A percentile compares a stretch with the other conserved stretches of the same genome.
Conservation (phyloP, 2,797 vertebrate genomes). For the Hydrocynus forskahlii region DNA sequence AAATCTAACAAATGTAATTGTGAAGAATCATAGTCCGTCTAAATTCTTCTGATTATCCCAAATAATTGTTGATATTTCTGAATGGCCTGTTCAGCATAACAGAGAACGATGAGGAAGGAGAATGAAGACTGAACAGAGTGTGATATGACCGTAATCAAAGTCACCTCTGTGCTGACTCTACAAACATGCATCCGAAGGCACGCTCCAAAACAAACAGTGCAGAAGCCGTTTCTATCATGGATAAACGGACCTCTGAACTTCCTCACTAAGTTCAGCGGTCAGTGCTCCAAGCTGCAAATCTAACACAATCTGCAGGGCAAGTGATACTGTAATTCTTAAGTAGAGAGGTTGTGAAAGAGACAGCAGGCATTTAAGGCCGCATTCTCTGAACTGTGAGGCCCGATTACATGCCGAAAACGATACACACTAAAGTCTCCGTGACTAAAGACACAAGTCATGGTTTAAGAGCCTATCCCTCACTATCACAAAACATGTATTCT, state of each 20-base stretch:
- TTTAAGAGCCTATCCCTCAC: neutral
- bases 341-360: slow-evolving; percentile 22
- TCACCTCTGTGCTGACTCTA: slow-evolving; percentile 75
- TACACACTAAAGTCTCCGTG: neutral
- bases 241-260: slow-evolving; percentile 64
- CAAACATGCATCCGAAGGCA: slow-evolving; percentile 74
- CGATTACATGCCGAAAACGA: neutral
- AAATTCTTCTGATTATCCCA: too few relatives aligned
- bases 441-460: neutral
- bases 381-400: slow-evolving; percentile 1
- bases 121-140: slow-evolving; percentile 44
- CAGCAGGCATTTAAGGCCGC: neutral
- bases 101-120: slow-evolving; percentile 47
- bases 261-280: slow-evolving; percentile 34
- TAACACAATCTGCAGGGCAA: slow-evolving; percentile 35
- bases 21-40: too few relatives aligned
- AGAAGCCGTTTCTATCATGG: slow-evolving; percentile 72
- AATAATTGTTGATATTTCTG: too few relatives aligned
- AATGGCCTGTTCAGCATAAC: neutral
- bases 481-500: neutral
- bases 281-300: slow-evolving; percentile 33
- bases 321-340: slow-evolving; percentile 12
- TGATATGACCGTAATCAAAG: slow-evolving; percentile 70
- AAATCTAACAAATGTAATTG: too few relatives aligned
- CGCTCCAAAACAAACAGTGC: slow-evolving; percentile 77